Conservation (phyloP, 1,140 invertebrate genomes). For the Diabrotica virgifera region DNA sequence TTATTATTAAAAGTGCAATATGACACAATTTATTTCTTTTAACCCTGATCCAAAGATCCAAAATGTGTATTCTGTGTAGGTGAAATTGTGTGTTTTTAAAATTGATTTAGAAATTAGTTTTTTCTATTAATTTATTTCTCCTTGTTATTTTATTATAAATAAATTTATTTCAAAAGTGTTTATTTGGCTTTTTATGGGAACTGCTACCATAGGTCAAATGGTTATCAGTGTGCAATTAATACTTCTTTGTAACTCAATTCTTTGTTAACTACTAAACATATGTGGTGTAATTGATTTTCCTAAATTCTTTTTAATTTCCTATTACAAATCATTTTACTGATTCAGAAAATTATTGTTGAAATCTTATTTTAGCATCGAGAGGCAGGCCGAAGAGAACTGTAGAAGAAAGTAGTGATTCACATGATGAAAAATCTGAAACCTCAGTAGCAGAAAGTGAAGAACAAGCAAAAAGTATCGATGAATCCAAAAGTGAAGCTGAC, state of each 20-base stretch:
- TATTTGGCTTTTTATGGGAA: neutral
- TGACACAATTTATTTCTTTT: too few relatives aligned
- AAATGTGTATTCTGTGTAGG: too few relatives aligned
- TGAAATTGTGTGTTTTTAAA: too few relatives aligned
- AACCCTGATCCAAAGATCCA: too few relatives aligned
- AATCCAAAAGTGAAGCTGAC: conserved; percentile 31
- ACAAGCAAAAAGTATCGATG: conserved; percentile 32
- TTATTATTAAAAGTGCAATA: too few relatives aligned
- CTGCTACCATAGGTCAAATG: neutral
- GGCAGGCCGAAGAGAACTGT: conserved; percentile 20
- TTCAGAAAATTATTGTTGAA: neutral
- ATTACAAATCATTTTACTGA: neutral
- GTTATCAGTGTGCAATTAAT: neutral
- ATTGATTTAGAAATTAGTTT: too few relatives aligned
- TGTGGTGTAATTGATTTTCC: neutral
- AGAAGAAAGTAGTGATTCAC: conserved; percentile 27
- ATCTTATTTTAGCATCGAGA: conserved; percentile 12
- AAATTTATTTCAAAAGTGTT: too few relatives aligned
- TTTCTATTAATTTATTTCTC: too few relatives aligned
- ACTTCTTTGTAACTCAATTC: too few relatives aligned
- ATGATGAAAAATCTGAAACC: conserved; percentile 34
- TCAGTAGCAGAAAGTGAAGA: conserved; percentile 28
- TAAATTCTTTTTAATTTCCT: neutral
- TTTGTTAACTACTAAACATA: too few relatives aligned
- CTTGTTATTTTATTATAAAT: too few relatives aligned